Conservation (phyloP, 2,797 vertebrate species). For the Coccyzus lansbergi region DNA sequence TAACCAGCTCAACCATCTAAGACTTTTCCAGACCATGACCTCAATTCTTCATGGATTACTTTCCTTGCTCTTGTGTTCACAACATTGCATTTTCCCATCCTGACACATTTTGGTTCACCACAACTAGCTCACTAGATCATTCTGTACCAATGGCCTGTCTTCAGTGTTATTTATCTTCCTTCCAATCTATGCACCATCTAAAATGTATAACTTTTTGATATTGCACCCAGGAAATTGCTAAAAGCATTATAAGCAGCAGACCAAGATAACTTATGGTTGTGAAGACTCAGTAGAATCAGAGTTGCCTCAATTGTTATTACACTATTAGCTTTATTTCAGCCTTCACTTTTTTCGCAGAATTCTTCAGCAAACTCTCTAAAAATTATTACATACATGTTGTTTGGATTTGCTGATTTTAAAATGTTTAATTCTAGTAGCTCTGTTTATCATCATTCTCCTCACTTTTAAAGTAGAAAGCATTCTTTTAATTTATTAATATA, state of each 20-base stretch:
- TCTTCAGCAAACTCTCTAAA: not conserved
- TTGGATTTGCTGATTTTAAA: conserved; percentile 17
- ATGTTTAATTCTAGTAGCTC: not conserved
- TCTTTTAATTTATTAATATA: not conserved
- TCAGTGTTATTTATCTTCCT: conserved; percentile 25
- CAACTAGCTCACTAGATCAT: conserved; percentile 39
- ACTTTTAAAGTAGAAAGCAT: not conserved
- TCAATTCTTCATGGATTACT: conserved; percentile 63
- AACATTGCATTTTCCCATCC: conserved; percentile 41
- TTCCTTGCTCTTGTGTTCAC: conserved; percentile 61
- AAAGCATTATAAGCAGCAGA: not conserved
- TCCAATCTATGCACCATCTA: not conserved
- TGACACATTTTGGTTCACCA: conserved; percentile 53
- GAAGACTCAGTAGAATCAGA: not conserved
- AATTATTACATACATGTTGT: not conserved
- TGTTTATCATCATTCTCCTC: not conserved
- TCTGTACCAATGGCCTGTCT: not conserved
- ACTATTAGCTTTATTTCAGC: not conserved
- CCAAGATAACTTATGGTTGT: not conserved
- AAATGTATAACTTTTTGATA: not conserved
- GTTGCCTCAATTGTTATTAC: not conserved
- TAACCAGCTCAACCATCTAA: conserved; percentile 38
- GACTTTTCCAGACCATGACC: conserved; percentile 53
- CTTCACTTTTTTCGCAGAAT: not conserved
- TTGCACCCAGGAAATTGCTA: not conserved